Evolutionary conservation across 2,113 vertebrate species (phyloP).

Genomic region (Zosterops pallidus): DNA sequence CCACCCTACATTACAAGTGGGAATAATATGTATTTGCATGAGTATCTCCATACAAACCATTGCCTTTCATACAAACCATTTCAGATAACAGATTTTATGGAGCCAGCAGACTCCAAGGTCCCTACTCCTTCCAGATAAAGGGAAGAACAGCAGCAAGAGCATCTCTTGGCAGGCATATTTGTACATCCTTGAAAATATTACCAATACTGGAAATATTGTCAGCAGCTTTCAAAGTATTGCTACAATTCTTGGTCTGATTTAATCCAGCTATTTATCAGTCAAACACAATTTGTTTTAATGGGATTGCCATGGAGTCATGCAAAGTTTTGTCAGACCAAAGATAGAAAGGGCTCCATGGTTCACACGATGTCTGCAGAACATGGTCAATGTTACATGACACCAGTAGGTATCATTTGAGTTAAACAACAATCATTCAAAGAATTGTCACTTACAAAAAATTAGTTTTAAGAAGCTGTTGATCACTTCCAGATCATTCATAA

Average conservation of each 20-base stretch:
- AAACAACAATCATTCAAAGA: not conserved
- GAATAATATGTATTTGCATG: not conserved
- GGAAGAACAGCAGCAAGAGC: not conserved
- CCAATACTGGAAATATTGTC: not conserved
- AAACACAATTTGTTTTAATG: not conserved
- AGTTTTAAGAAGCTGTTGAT: not conserved
- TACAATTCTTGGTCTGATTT: not conserved
- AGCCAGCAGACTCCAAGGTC: not conserved
- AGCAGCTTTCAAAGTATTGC: not conserved
- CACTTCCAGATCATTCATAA: not conserved
- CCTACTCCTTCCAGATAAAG: not conserved
- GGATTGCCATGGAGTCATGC: not conserved
- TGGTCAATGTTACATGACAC: not conserved
- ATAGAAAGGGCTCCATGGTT: fast-evolving
- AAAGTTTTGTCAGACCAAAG: not conserved
- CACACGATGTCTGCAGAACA: not conserved
- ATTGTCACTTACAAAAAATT: not conserved
- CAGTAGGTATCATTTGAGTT: not conserved
- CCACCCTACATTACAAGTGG: not conserved
- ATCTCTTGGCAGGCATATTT: not conserved
- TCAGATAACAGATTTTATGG: not conserved
- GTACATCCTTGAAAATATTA: not conserved
- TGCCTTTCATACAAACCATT: not conserved
- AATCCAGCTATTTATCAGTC: not conserved
- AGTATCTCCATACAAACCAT: not conserved